Base-by-base conservation (phyloP, 2,888 invertebrate genomes). In the Stenichneumon culpator region DNA sequence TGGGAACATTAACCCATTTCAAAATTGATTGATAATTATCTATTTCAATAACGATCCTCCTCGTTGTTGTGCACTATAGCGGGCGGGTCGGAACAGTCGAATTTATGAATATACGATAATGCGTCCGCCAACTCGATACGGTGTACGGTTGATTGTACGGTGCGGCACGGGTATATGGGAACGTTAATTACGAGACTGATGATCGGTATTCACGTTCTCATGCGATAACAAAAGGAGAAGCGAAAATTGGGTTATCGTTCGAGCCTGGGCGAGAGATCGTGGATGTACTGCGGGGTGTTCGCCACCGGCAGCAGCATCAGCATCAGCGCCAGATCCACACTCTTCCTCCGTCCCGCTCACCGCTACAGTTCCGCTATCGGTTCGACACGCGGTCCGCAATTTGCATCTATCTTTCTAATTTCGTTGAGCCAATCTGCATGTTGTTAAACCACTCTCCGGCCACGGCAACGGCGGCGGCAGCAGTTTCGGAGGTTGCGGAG, bases 401-500 rank as follows among this genome's bases (percentile, higher is more conserved):
- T 91, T 90, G 89, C 91, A 91, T 90, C 89, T 89, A 90, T 91
- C 90, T 91, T 90, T 91, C 91, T 90, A 90, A 91, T 91, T 90
- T 90, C 89, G 89, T 90, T 90, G 88, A 81, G 87, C 88, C 90
- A 90, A 91, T 91, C 89, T 91, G 89, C 91, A 91, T 90, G 87
- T 88, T 89, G 90, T 90, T 91, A 90, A 88, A 88, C 87, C 88
- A 88, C 83, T 77, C 52, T 88, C 63, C 63, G 32, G 28, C 86
- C 32, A 82, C 82, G 79, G 84, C 79, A 79, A 79, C 84, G 87
- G 22, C 57, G 25, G 44, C 14, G 65, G 74, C 47, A 28, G 75
- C 60, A 36, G 25, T 50, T 52, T 44, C 47, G 79, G 6, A 28
- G n/a, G 63, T 63, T 63, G 32, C 57, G 57, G 47, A 36, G 79